Conservation (phyloP, 1,140 invertebrate genomes). For the Intoshia linei region DNA sequence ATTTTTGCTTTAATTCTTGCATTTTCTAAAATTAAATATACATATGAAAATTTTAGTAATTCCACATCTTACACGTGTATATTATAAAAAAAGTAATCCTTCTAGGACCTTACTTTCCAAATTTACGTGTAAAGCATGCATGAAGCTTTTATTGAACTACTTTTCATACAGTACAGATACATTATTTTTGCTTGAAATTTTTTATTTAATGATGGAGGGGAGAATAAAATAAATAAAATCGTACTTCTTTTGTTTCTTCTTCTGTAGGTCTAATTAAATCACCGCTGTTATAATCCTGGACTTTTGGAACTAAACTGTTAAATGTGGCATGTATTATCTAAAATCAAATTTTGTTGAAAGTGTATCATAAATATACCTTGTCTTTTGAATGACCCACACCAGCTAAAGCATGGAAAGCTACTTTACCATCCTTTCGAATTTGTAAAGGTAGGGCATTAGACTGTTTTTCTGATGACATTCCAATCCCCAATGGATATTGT, state of each 20-base stretch:
- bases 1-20: slow-evolving; percentile 18
- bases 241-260: neutral
- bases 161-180: neutral
- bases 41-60: neutral
- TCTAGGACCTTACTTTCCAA: too few relatives aligned
- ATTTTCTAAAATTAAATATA: slow-evolving; percentile 10
- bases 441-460: slow-evolving; percentile 69
- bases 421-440: slow-evolving; percentile 46
- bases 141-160: too few relatives aligned
- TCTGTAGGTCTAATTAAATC: slow-evolving; percentile 22
- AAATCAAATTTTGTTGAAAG: slow-evolving; percentile 9
- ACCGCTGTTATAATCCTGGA: slow-evolving; percentile 51
- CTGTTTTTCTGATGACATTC: slow-evolving; percentile 23
- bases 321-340: slow-evolving; percentile 76
- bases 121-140: too few relatives aligned
- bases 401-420: slow-evolving; percentile 81
- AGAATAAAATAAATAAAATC: neutral
- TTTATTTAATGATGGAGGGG: neutral
- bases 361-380: slow-evolving; percentile 28
- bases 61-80: neutral
- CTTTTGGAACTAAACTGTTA: slow-evolving; percentile 59
- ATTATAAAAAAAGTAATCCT: neutral
- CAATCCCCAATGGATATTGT: slow-evolving; percentile 64
- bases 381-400: slow-evolving; percentile 72
- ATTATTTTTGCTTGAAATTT: neutral